These are phyloP conservation scores for Ormyrus rosae DNA, from an alignment of 2,888 invertebrate species.

Conservation along the genomic window DNA sequence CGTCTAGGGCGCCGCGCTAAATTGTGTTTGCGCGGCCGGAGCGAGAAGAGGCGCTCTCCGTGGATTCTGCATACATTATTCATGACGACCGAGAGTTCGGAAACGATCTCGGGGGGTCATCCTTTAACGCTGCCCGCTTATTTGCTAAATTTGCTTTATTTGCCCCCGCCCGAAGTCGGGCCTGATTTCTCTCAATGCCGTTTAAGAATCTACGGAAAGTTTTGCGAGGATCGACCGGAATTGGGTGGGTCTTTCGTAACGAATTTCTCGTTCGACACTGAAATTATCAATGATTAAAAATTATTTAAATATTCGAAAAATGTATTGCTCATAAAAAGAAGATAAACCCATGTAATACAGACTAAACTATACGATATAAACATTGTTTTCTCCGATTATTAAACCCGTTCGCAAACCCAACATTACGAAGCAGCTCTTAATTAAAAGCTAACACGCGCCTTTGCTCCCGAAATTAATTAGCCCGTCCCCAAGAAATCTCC, in stretches of 20 bases:
- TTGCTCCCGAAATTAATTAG: not conserved
- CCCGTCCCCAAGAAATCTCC: not conserved
- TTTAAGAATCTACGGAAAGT: too few relatives aligned
- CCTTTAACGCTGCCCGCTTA: slow-evolving; percentile 34
- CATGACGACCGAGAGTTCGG: slow-evolving; percentile 47
- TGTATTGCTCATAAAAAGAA: too few relatives aligned
- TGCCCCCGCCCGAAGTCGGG: not conserved
- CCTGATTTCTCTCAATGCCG: not conserved
- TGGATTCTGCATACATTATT: slow-evolving; percentile 44
- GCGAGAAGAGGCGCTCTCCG: not conserved
- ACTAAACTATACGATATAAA: not conserved
- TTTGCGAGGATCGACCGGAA: too few relatives aligned
- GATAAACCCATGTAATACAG: too few relatives aligned
- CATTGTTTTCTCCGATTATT: too few relatives aligned
- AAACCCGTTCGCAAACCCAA: too few relatives aligned
- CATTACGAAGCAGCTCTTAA: too few relatives aligned
- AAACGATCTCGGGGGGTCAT: slow-evolving; percentile 33
- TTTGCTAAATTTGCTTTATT: slow-evolving; percentile 51
- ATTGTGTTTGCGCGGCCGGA: slow-evolving; percentile 35
- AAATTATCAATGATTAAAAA: not conserved
- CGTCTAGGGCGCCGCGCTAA: slow-evolving; percentile 16
- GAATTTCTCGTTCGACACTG: too few relatives aligned
- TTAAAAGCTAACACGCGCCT: too few relatives aligned
- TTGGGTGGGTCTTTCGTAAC: too few relatives aligned
- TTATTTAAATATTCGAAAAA: too few relatives aligned